Evolutionary conservation across 2,888 invertebrate species (phyloP), one percentile per base, ranked within the genome.

Genomic region (Chymomyza fuscimana): DNA sequence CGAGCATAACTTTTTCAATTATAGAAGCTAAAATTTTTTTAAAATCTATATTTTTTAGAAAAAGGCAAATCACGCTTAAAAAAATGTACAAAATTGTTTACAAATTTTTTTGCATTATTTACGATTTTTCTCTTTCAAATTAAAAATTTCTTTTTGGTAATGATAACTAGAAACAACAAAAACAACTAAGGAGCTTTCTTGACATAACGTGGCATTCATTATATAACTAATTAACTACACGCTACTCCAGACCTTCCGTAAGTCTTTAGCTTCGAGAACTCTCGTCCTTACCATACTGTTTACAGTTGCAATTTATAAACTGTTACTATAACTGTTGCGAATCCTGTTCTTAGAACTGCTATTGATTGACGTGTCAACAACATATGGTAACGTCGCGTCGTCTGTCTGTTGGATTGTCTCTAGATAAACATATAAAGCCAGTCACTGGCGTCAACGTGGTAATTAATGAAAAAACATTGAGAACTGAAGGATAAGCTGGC

Each of bases 141-240:
- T n/a, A n/a, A n/a, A n/a, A n/a, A n/a, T n/a, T n/a, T n/a, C n/a
- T n/a, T n/a, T n/a, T n/a, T n/a, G n/a, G n/a, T n/a, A n/a, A 70
- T 69, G 59, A 67, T 65, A 75, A 74, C 70, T 65, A 73, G 59
- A 56, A 50, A n/a, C 64, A 72, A 56, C 61, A 78, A 60, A 59
- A 68, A 12, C 61, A 9, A 25, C 51, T 29, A 60, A 9, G 56
- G 0, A 46, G 40, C 40, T 12, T 50, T 36, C 63, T 67, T 67
- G 63, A 51, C 71, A 71, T 69, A 70, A 76, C 65, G 51, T 64
- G 62, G 62, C 62, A 63, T 72, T 67, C 67, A 73, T 70, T 72
- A 65, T 63, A 70, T 52, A 61, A 70, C 70, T 83, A 83, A 82
- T 82, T 83, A 84, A 73, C 71, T 81, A 77, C 83, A 86, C 79